Evolutionary conservation across 2,797 vertebrate species (phyloP).

Genomic region (Pristis pectinata): DNA sequence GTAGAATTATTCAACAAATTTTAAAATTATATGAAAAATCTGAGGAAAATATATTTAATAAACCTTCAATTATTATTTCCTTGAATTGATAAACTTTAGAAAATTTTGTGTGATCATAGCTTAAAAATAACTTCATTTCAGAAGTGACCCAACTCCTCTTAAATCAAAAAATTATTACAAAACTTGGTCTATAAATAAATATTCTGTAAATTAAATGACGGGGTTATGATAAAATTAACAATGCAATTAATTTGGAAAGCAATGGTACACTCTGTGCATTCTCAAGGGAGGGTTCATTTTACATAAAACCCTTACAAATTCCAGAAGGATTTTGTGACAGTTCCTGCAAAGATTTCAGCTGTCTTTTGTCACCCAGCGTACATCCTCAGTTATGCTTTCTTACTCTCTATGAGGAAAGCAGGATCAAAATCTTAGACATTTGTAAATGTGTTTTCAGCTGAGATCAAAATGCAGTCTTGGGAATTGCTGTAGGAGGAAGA

Average conservation of each 20-base stretch:
- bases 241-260: not conserved
- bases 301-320: not conserved
- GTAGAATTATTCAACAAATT: not conserved
- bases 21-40: not conserved
- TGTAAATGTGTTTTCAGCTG: constrained; percentile 27
- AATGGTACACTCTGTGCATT: not conserved
- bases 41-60: not conserved
- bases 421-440: constrained; percentile 36
- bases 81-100: not conserved
- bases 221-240: not conserved
- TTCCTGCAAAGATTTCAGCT: constrained; percentile 21
- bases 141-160: not conserved
- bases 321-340: constrained; percentile 15
- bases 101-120: not conserved
- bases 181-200: not conserved
- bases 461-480: constrained; percentile 32
- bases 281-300: not conserved
- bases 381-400: not conserved
- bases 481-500: constrained; percentile 5
- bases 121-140: not conserved
- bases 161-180: not conserved
- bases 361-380: constrained; percentile 24
- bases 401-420: not conserved
- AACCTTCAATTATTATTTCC: constrained; percentile 5
- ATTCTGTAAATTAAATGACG: not conserved